These are phyloP conservation scores for Heliconius erato DNA, from an alignment of 2,888 invertebrate genomes.

Conservation along the genomic window DNA sequence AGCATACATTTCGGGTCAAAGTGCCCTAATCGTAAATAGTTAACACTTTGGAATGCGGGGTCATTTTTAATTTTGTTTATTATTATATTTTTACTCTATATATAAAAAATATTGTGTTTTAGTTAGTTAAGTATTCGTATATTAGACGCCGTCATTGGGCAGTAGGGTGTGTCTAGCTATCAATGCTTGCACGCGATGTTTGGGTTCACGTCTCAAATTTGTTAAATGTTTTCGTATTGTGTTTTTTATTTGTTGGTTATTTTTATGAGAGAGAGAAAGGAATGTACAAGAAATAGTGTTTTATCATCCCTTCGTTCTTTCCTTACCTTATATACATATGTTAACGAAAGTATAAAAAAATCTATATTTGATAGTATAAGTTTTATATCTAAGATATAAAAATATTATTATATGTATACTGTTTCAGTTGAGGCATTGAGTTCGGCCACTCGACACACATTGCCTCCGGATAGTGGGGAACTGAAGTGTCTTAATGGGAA, in stretches of 20 bases:
- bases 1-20: conserved; percentile 29
- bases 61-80: conserved; percentile 54
- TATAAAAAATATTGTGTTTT: conserved; percentile 5
- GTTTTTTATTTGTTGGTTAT: no score
- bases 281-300: background rate
- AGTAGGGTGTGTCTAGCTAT: conserved; percentile 5
- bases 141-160: background rate
- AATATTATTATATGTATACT: background rate
- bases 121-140: conserved; percentile 39
- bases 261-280: background rate
- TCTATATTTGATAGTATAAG: no score
- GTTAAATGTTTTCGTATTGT: background rate
- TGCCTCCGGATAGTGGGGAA: background rate
- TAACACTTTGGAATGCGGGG: conserved; percentile 52
- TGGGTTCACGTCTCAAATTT: conserved; percentile 6
- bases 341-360: background rate
- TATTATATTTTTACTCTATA: background rate
- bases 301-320: background rate
- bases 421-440: background rate
- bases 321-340: background rate
- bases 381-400: no score
- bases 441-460: background rate
- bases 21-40: conserved; percentile 50
- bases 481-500: no score
- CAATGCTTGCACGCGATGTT: conserved; percentile 10